Base-by-base conservation (phyloP, 2,888 invertebrate species). In the Clanis bilineata region DNA sequence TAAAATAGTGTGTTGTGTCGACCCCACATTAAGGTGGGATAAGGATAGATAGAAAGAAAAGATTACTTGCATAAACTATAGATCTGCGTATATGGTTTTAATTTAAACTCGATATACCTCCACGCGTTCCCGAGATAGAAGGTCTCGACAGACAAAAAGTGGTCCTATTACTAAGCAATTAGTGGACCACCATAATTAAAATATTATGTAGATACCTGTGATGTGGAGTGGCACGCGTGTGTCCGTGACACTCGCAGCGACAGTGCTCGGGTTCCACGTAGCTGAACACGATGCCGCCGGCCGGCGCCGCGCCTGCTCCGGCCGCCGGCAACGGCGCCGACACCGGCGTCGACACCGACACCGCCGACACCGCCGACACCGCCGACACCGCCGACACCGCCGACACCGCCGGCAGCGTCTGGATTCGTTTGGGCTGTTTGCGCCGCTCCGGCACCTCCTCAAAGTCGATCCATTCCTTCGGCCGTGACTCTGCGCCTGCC, bases 251-350 rank as follows among this genome's bases (percentile, higher is more conserved):
- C 86, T 97, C 97, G 88, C 97, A 97, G 79, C 96, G 95, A 79
- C 97, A 97, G 75, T 96, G 96, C 80, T 97, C 97, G 4, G 97
- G 97, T 84, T 96, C 96, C 59, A 97, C 97, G 85, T 97, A 97
- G 85, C 94, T 96, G 79, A 83, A 79, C 67, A 95, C 93, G 43
- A 94, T 59, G 62, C 61, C 63, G 74, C 70, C 51, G 63, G 62
- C 57, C 36, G 77, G 32, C 23, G 23, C 38, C 23, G 45, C 58
- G 60, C 61, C 85, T 45, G 81, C 86, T n/a, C n/a, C n/a, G n/a
- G n/a, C n/a, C n/a, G n/a, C n/a, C n/a, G n/a, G n/a, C n/a, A n/a
- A n/a, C n/a, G n/a, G n/a, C n/a, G n/a, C n/a, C n/a, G n/a, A n/a
- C 86, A 43, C 83, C 82, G 66, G n/a, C 62, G 80, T 59, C 56